Conservation (phyloP, 1,140 invertebrate genomes). For the Leguminivora glycinivorella region DNA sequence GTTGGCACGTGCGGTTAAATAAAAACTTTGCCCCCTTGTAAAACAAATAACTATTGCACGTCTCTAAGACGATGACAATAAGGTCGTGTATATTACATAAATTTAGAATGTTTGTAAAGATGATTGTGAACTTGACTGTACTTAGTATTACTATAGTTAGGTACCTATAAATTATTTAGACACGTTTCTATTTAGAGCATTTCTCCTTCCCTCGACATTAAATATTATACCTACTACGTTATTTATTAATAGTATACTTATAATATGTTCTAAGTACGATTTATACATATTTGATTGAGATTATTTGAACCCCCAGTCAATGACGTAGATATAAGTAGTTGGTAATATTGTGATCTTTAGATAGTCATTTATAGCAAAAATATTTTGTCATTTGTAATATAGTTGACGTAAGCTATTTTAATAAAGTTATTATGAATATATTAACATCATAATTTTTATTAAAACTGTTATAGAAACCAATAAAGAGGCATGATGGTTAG, state of each 20-base stretch:
- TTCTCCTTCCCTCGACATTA: neutral
- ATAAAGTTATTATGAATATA: neutral
- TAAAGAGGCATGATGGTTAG: neutral
- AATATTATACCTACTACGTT: neutral
- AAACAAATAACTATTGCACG: too few relatives aligned
- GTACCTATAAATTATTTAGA: too few relatives aligned
- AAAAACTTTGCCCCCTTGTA: too few relatives aligned
- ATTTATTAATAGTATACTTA: neutral
- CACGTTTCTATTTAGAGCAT: neutral
- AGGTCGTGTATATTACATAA: too few relatives aligned
- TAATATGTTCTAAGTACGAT: neutral
- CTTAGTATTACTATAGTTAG: too few relatives aligned
- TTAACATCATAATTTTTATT: neutral
- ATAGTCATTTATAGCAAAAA: constrained; percentile 24
- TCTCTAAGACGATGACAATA: too few relatives aligned
- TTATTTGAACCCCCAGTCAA: constrained; percentile 19
- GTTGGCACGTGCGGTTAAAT: too few relatives aligned
- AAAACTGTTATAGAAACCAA: neutral
- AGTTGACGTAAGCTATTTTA: constrained; percentile 1
- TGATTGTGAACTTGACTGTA: too few relatives aligned
- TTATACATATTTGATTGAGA: constrained; percentile 4
- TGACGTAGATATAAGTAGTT: constrained; percentile 8
- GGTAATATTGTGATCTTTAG: constrained; percentile 26
- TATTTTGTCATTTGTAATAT: constrained; percentile 24
- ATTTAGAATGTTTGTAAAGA: too few relatives aligned